These are phyloP conservation scores for Apotomis turbidana DNA, from an alignment of 2,888 invertebrate genomes.

Conservation along the genomic window DNA sequence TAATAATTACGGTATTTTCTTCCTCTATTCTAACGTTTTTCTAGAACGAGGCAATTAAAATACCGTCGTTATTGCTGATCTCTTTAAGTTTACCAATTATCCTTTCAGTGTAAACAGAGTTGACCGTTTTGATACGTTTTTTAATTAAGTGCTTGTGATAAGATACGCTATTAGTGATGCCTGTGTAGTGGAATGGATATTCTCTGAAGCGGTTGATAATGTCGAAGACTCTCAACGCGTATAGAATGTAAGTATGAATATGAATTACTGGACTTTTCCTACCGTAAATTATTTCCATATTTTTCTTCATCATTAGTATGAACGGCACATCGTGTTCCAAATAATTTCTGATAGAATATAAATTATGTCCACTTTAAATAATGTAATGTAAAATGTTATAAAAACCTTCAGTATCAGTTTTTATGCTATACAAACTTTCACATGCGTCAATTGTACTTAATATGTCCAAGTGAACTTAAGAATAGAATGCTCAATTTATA, in stretches of 20 bases:
- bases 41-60: neutral
- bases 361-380: no score
- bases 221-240: constrained; percentile 95
- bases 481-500: neutral
- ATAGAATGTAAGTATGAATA: constrained; percentile 91
- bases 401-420: no score
- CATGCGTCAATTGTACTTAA: neutral
- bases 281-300: neutral
- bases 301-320: neutral
- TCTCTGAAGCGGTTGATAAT: constrained; percentile 78
- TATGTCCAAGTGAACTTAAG: neutral
- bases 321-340: no score
- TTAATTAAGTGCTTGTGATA: constrained; percentile 52
- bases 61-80: constrained; percentile 1
- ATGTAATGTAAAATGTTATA: no score
- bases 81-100: neutral
- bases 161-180: constrained; percentile 47
- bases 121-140: constrained; percentile 50
- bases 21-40: constrained; percentile 1
- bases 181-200: constrained; percentile 71
- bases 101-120: constrained; percentile 26
- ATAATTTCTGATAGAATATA: no score
- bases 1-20: constrained; percentile 19
- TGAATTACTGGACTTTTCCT: neutral
- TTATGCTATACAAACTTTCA: no score